Conservation (phyloP, 2,888 invertebrate genomes). For the Strigamia transsilvanica region DNA sequence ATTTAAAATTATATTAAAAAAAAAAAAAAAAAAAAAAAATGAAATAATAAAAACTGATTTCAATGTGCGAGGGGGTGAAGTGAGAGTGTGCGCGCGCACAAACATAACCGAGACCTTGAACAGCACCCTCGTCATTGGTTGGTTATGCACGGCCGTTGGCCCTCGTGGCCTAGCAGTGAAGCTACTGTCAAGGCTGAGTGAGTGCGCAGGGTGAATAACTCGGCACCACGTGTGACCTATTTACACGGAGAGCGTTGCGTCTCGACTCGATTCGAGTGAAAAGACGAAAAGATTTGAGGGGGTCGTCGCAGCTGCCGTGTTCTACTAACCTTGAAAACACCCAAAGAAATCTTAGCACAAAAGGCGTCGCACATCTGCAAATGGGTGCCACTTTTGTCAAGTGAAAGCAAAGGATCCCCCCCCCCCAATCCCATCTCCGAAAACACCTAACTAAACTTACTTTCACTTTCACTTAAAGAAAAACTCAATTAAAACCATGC, state of each 20-base stretch:
- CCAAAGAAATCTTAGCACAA: not conserved
- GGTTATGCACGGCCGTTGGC: constrained; percentile 8
- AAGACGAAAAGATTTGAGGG: not conserved
- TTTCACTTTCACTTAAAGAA: too few relatives aligned
- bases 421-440: not conserved
- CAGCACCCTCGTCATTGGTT: not conserved
- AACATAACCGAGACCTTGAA: constrained; percentile 8
- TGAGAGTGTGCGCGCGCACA: constrained; percentile 3
- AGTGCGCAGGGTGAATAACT: constrained; percentile 8
- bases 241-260: not conserved
- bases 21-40: too few relatives aligned
- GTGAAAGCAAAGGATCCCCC: not conserved
- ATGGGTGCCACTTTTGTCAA: constrained; percentile 3
- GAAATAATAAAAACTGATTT: too few relatives aligned
- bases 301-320: constrained; percentile 8
- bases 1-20: too few relatives aligned
- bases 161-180: constrained; percentile 2
- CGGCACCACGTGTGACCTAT: constrained; percentile 2
- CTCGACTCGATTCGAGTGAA: constrained; percentile 8
- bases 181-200: constrained; percentile 8
- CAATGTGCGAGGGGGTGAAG: not conserved
- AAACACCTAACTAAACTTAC: too few relatives aligned
- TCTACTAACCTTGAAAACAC: not conserved
- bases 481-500: too few relatives aligned
- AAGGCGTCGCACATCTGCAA: constrained; percentile 2